Conservation (phyloP, 2,797 vertebrate species). For the Potorous gilbertii region DNA sequence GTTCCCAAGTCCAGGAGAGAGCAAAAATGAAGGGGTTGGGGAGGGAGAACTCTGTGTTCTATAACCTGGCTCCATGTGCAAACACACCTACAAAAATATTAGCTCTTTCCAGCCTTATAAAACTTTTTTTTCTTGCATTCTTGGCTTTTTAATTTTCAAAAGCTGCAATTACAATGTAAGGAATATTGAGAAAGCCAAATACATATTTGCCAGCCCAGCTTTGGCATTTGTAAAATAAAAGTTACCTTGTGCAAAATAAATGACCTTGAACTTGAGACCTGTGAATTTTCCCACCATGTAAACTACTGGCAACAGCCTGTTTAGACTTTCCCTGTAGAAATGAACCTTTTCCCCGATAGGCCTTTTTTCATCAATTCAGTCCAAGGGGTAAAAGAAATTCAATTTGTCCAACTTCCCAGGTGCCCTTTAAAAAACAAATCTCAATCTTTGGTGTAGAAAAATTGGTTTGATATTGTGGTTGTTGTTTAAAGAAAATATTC, state of each 20-base stretch:
- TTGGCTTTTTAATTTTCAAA: background rate
- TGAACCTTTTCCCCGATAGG: slow-evolving; percentile 27
- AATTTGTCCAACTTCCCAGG: background rate
- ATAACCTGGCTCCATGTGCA: background rate
- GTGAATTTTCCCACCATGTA: slow-evolving; percentile 7
- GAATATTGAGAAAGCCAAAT: background rate
- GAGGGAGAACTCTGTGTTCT: background rate
- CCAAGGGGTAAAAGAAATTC: background rate
- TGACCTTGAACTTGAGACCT: background rate
- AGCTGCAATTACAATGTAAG: background rate
- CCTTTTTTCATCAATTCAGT: background rate
- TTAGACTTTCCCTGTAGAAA: slow-evolving; percentile 42
- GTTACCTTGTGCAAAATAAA: background rate
- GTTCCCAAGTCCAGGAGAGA: background rate
- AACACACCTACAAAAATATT: slow-evolving; percentile 2
- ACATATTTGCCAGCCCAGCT: background rate
- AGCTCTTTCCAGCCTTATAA: background rate
- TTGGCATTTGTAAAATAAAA: background rate
- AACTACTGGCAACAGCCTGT: slow-evolving; percentile 4
- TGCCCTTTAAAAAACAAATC: background rate
- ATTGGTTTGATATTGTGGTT: background rate
- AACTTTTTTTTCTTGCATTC: background rate
- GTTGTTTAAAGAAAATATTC: background rate
- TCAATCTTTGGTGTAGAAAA: background rate
- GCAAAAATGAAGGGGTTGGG: background rate